phyloP scores from a whole-genome alignment of 2,888 invertebrate genomes.

The Philereme transversata region DNA sequence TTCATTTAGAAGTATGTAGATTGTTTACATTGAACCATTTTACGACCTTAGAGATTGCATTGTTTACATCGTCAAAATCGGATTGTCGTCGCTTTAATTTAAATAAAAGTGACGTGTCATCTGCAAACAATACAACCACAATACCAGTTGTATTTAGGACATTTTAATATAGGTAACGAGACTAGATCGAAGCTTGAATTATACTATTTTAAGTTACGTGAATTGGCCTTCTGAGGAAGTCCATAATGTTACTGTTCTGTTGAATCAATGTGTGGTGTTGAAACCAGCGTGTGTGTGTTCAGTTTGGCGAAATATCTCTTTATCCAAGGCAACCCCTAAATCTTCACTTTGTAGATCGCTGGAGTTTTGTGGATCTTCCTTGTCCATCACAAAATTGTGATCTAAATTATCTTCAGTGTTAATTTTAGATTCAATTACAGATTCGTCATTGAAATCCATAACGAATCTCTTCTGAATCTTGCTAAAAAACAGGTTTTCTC shows the following conservation, averaged over 20 bases:
- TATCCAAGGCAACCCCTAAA: conserved; percentile 8
- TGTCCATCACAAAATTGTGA: conserved; percentile 21
- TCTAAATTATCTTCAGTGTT: conserved; percentile 6
- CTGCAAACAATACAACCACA: too few relatives aligned
- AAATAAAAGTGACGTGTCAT: too few relatives aligned
- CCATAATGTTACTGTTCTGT: background rate
- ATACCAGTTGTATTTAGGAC: too few relatives aligned
- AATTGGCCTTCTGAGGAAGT: too few relatives aligned
- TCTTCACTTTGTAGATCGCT: conserved; percentile 8
- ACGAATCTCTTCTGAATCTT: conserved; percentile 42
- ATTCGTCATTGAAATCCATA: conserved; percentile 14
- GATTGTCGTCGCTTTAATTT: too few relatives aligned
- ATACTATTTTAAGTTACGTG: too few relatives aligned
- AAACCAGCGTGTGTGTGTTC: conserved; percentile 3
- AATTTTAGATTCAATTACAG: conserved; percentile 1
- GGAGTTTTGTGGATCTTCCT: conserved; percentile 24
- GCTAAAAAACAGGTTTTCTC: conserved; percentile 72
- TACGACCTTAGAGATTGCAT: too few relatives aligned
- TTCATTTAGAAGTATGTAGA: too few relatives aligned
- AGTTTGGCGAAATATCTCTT: conserved; percentile 14
- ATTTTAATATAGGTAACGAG: too few relatives aligned
- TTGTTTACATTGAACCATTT: too few relatives aligned
- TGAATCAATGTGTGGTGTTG: conserved; percentile 7
- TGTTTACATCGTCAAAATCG: too few relatives aligned
- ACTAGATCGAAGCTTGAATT: too few relatives aligned